These are phyloP conservation scores for Zophobas atratus DNA, from an alignment of 1,140 invertebrate species.

Conservation along the genomic window DNA sequence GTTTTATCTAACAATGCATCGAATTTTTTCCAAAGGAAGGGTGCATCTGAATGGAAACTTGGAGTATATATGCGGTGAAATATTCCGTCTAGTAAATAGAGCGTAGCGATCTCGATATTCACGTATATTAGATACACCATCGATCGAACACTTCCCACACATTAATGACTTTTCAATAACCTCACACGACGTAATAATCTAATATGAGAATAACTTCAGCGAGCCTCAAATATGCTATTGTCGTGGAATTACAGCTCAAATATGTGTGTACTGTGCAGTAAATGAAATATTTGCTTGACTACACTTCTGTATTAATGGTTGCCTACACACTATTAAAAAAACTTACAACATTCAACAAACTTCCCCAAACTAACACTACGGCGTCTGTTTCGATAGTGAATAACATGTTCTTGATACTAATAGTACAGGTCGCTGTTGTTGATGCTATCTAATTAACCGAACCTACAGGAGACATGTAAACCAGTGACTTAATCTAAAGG, in stretches of 20 bases:
- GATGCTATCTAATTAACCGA: neutral
- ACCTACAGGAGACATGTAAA: constrained; percentile 5
- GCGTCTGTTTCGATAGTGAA: no score
- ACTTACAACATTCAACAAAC: neutral
- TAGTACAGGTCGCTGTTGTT: neutral
- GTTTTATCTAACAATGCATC: no score
- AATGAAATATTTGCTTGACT: constrained; percentile 6
- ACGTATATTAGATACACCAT: constrained; percentile 9
- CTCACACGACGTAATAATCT: constrained; percentile 19
- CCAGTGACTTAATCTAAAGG: constrained; percentile 15
- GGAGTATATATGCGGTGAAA: constrained; percentile 1
- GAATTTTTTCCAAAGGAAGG: neutral
- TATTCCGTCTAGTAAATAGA: constrained; percentile 36
- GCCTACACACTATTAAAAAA: neutral
- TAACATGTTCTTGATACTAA: no score
- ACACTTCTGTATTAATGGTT: neutral
- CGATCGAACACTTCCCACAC: constrained; percentile 31
- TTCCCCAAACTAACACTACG: no score
- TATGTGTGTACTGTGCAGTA: neutral
- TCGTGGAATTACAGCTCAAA: neutral
- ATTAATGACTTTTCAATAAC: constrained; percentile 43
- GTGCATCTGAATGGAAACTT: neutral
- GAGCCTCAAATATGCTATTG: constrained; percentile 14
- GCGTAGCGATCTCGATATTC: constrained; percentile 20
- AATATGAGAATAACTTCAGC: constrained; percentile 22